These are phyloP conservation scores for Octonoba sinensis DNA, from an alignment of 2,888 invertebrate genomes.

Conservation along the genomic window DNA sequence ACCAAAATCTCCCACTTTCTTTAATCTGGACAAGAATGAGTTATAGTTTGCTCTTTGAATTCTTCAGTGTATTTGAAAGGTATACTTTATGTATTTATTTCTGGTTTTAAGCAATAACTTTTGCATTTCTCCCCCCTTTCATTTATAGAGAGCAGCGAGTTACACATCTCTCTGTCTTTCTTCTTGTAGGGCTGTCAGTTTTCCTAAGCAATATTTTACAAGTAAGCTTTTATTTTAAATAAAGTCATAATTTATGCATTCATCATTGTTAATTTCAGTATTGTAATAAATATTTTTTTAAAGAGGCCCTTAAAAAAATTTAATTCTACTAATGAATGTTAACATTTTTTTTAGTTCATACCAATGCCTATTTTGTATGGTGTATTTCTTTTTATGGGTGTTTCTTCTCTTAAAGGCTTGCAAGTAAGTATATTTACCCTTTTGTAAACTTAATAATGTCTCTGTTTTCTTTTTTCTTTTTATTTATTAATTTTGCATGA, in stretches of 20 bases:
- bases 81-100: no score
- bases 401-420: constrained; percentile 60
- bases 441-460: no score
- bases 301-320: neutral
- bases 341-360: constrained; percentile 49
- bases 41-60: no score
- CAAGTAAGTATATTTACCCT: constrained; percentile 69
- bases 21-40: no score
- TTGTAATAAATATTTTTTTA: neutral
- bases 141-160: constrained; percentile 71
- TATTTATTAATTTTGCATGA: no score
- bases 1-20: neutral
- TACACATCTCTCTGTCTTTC: constrained; percentile 73
- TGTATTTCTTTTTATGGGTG: constrained; percentile 66
- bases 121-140: neutral
- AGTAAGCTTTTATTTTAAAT: constrained; percentile 42
- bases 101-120: no score
- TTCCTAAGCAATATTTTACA: constrained; percentile 71
- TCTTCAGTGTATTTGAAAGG: no score
- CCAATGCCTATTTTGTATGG: constrained; percentile 66
- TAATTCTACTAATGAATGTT: neutral
- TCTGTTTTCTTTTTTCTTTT: no score
- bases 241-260: neutral
- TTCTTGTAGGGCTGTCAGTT: constrained; percentile 74
- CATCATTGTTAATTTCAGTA: neutral